phyloP scores from a whole-genome alignment of 2,797 vertebrate genomes.

The Cyprinella venusta region DNA sequence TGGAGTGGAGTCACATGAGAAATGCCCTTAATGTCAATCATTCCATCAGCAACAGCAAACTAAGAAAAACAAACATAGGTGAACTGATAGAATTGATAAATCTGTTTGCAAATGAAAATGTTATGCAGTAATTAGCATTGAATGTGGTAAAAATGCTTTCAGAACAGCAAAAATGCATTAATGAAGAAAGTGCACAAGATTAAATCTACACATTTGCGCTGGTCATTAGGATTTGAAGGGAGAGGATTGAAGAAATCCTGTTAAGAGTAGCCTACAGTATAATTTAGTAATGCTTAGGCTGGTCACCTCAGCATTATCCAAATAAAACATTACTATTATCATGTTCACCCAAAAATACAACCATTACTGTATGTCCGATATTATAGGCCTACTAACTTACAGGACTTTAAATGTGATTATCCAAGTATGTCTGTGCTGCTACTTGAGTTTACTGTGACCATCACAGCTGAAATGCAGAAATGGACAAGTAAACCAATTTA shows the following conservation, averaged over 20 bases:
- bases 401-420: background rate
- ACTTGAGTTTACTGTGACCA: background rate
- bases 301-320: background rate
- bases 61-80: conserved; percentile 20
- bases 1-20: conserved; percentile 37
- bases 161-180: background rate
- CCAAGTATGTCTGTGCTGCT: background rate
- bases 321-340: background rate
- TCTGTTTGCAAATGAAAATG: background rate
- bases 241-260: conserved; percentile 47
- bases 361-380: background rate
- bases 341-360: background rate
- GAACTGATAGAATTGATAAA: background rate
- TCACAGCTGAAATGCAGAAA: background rate
- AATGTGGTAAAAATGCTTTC: background rate
- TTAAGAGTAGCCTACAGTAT: conserved; percentile 28
- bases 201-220: conserved; percentile 7
- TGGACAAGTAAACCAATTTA: background rate
- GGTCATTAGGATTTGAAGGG: background rate
- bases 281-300: conserved; percentile 15
- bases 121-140: background rate
- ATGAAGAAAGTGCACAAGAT: background rate
- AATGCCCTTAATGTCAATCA: conserved; percentile 13
- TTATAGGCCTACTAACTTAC: background rate
- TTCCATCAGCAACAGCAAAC: conserved; percentile 34